Conservation (phyloP, 2,797 vertebrate species). For the Pelobates cultripes region DNA sequence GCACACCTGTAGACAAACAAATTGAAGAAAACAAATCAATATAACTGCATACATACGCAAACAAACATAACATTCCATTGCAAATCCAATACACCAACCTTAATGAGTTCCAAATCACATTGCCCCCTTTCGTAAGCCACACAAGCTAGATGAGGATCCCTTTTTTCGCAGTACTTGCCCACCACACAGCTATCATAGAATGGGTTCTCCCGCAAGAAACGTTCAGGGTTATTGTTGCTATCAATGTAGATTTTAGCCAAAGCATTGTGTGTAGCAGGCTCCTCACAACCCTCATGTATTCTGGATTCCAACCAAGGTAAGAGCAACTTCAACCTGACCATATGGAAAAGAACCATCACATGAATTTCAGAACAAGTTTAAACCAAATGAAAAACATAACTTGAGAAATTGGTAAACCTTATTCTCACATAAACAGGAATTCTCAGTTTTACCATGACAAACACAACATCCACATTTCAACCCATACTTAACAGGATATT, state of each 20-base stretch:
- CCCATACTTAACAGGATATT: too few relatives aligned
- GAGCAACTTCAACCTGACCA: slow-evolving; percentile 85
- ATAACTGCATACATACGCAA: not conserved
- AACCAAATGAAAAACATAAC: too few relatives aligned
- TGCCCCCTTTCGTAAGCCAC: slow-evolving; percentile 91
- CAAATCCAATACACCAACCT: slow-evolving; percentile 70
- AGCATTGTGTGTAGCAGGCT: slow-evolving; percentile 92
- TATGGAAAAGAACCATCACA: not conserved
- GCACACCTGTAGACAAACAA: slow-evolving; percentile 80
- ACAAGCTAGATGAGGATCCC: slow-evolving; percentile 92
- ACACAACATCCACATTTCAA: too few relatives aligned
- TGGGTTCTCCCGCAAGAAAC: slow-evolving; percentile 89
- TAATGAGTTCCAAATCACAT: slow-evolving; percentile 91
- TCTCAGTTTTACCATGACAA: too few relatives aligned
- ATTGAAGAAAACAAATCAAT: not conserved
- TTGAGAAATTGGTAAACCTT: too few relatives aligned
- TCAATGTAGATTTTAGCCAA: slow-evolving; percentile 95
- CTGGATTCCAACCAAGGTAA: slow-evolving; percentile 92
- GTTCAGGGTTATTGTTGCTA: slow-evolving; percentile 92
- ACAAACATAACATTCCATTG: not conserved
- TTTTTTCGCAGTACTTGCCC: slow-evolving; percentile 93
- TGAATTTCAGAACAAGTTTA: too few relatives aligned
- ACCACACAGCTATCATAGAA: slow-evolving; percentile 91
- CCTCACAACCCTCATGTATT: slow-evolving; percentile 92
- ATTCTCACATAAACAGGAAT: too few relatives aligned